A percentile compares a stretch with the other conserved stretches of the same genome.
Conservation (phyloP, 1,140 invertebrate genomes). For the Coenobita brevimanus region DNA sequence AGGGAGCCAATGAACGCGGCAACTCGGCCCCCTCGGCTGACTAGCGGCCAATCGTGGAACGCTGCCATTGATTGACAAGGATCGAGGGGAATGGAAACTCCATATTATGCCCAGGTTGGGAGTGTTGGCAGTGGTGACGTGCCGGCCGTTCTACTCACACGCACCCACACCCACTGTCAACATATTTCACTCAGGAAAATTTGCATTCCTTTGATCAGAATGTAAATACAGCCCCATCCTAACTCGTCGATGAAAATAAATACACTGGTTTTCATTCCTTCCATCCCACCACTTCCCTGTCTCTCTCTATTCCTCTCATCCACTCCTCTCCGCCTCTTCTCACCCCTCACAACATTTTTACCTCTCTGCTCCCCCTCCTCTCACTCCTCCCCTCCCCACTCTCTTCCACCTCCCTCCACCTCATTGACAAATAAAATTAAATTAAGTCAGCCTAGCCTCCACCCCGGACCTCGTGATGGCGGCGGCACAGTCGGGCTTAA, state of each 20-base stretch:
- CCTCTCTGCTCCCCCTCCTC: background rate
- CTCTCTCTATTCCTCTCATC: slow-evolving; percentile 5
- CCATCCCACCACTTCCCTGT: background rate
- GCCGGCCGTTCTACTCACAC: slow-evolving; percentile 34
- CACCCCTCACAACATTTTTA: background rate
- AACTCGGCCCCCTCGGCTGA: slow-evolving; percentile 38
- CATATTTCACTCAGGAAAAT: slow-evolving; percentile 35
- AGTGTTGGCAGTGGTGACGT: slow-evolving; percentile 46
- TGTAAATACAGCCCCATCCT: slow-evolving; percentile 45
- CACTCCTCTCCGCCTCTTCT: background rate
- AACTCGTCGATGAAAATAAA: slow-evolving; percentile 54
- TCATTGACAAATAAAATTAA: no score
- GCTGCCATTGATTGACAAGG: slow-evolving; percentile 61
- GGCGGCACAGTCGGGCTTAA: no score
- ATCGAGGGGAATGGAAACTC: slow-evolving; percentile 57
- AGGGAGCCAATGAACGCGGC: slow-evolving; percentile 50
- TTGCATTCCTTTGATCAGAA: slow-evolving; percentile 60
- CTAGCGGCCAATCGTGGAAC: slow-evolving; percentile 59
- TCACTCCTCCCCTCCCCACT: background rate
- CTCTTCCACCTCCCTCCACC: background rate
- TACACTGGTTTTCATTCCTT: slow-evolving; percentile 41
- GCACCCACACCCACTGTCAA: slow-evolving; percentile 22
- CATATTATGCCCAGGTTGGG: slow-evolving; percentile 55
- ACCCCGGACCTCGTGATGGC: no score
- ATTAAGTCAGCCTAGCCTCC: no score